Evolutionary conservation across 2,113 vertebrate species (phyloP), one percentile per base, ranked within the genome.

Genomic region (Psettodes erumei): DNA sequence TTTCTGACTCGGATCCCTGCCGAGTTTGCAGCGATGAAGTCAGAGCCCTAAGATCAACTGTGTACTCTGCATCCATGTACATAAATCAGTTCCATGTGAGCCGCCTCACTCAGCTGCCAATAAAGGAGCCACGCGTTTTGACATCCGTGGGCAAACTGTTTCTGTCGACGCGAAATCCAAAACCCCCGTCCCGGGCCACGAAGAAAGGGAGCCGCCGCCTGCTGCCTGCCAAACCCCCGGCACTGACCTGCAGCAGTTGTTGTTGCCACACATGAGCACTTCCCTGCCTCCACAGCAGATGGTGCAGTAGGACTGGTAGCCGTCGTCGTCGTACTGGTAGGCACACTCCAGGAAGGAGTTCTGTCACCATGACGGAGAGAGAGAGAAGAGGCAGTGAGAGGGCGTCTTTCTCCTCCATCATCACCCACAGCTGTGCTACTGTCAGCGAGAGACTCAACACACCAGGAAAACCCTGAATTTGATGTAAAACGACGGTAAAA

Each of bases 241-340:
- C 25, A 59, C 95, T 74, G 84, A 98, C 97, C 97, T 96, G 93
- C 98, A 99, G 88, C 97, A 99, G 92, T 99, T 99, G 93, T 98
- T 99, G 96, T 99, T 98, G 61, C 97, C 98, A 2, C 97, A 99
- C 97, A 99, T 99, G 56, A 99, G 97, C 82, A 98, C 98, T 93
- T 99, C 97, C 0, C 97, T 95, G 12, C 98, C 98, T 4, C 97
- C 97, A 1, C 98, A 99, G 95, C 98, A 99, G 94, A 99, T 99
- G 91, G 98, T 99, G 93, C 98, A 99, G 92, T 99, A 99, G 77
- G 97, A 99, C 93, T 99, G 97, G 89, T 99, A 99, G 27, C 98
- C 98, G 0, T 99, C 98, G 0, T 99, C 98, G 0, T 99, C 97
- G 0, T 99, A 99, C 92, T 99, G 98, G 90, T 99, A 99, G 0